These are phyloP conservation scores for Apamea anceps DNA, from an alignment of 2,888 invertebrate genomes.

Conservation along the genomic window DNA sequence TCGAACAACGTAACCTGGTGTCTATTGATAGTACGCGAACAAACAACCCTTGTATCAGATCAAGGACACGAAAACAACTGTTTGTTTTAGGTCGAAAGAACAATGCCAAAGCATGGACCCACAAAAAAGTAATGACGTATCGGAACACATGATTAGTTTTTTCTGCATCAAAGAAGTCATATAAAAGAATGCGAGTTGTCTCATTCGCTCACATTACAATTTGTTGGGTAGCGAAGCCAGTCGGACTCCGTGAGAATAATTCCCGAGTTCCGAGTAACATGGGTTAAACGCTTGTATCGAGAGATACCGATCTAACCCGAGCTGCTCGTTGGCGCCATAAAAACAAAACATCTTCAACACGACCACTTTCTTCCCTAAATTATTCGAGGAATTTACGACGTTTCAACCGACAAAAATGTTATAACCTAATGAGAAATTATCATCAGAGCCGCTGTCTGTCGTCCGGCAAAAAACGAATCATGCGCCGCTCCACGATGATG, in stretches of 20 bases:
- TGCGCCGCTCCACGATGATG: slow-evolving; percentile 76
- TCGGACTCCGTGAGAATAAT: slow-evolving; percentile 86
- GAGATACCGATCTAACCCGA: slow-evolving; percentile 89
- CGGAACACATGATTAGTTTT: slow-evolving; percentile 63
- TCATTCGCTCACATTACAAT: slow-evolving; percentile 83
- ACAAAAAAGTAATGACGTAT: slow-evolving; percentile 60
- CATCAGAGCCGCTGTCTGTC: slow-evolving; percentile 82
- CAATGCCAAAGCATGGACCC: slow-evolving; percentile 30
- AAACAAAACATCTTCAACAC: slow-evolving; percentile 89
- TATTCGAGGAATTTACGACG: slow-evolving; percentile 90
- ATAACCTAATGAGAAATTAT: slow-evolving; percentile 90
- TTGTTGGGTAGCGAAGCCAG: slow-evolving; percentile 81
- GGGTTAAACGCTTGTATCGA: slow-evolving; percentile 89
- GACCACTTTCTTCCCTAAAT: slow-evolving; percentile 90
- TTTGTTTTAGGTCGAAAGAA: slow-evolving; percentile 48
- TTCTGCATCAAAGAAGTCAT: slow-evolving; percentile 64
- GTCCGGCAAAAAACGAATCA: slow-evolving; percentile 86
- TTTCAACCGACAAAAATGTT: slow-evolving; percentile 88
- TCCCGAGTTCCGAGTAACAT: slow-evolving; percentile 88
- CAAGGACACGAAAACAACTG: slow-evolving; percentile 48
- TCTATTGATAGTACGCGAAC: slow-evolving; percentile 63
- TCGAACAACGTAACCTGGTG: slow-evolving; percentile 60
- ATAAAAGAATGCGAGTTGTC: slow-evolving; percentile 73
- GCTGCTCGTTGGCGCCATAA: slow-evolving; percentile 89
- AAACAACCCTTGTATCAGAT: slow-evolving; percentile 67